Percentiles rank a stretch among this genome's conserved stretches.
Evolutionary conservation across 2,888 invertebrate genomes (phyloP).

Genomic region (Tenodera sinensis): DNA sequence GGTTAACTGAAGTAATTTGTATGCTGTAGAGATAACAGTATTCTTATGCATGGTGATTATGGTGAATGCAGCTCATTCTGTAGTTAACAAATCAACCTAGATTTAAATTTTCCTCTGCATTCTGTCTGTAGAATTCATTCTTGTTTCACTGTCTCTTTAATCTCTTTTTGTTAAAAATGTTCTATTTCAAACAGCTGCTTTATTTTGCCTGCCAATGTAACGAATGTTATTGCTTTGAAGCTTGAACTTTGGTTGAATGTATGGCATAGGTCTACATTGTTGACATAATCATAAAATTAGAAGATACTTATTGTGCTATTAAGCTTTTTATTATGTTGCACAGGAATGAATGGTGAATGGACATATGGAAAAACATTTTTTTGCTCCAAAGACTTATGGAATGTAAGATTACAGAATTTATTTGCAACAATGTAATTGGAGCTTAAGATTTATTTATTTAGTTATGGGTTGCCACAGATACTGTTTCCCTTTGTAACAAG

Average conservation of each 20-base stretch:
- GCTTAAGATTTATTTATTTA: neutral
- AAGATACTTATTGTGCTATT: neutral
- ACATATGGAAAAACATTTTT: neutral
- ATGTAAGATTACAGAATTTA: neutral
- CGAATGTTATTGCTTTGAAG: neutral
- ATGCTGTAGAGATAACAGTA: neutral
- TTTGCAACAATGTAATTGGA: neutral
- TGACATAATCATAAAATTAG: neutral
- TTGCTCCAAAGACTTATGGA: neutral
- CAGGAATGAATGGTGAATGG: neutral
- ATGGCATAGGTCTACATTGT: neutral
- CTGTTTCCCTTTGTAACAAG: neutral
- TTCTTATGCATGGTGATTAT: neutral
- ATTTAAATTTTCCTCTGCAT: neutral
- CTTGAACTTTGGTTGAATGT: neutral
- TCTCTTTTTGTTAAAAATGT: neutral
- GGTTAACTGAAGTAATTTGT: neutral
- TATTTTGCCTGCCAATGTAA: neutral
- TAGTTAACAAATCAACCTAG: neutral
- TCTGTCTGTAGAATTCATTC: neutral
- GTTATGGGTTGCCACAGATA: neutral
- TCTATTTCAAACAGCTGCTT: neutral
- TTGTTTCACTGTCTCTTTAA: neutral
- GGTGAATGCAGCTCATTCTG: neutral
- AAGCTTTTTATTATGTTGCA: neutral